Evolutionary conservation across 2,888 invertebrate species (phyloP), one percentile per base, ranked within the genome.

Genomic region (Azorinus chamasolen): DNA sequence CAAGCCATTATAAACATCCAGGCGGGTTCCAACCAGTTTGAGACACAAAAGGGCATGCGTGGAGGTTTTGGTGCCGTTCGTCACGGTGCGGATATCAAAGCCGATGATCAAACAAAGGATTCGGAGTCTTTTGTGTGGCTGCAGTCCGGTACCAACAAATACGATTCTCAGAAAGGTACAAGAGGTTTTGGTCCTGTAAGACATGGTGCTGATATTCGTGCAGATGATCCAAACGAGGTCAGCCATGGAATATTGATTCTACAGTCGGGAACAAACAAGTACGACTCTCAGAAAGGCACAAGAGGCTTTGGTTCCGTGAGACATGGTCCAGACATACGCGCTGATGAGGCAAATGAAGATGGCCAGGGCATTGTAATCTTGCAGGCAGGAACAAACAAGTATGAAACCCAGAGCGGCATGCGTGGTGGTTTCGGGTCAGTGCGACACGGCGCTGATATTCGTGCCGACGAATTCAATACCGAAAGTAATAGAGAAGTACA

Each of bases 301-400:
- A 58, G 73, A 20, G 73, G 84, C 25, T 83, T 88, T 79, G 92
- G 92, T 14, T 81, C 88, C 5, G 80, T 83, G 0, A 79, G 91
- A 25, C 92, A 93, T 79, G 91, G 91, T 43, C 84, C 93, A 54
- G 92, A 93, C 78, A 92, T 92, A 70, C 64, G 88, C 12, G 88
- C 89, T 39, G 93, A 92, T 57, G 89, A 91, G 24, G 75, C 84
- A 59, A 62, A 78, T 27, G 83, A 83, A 57, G 90, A 87, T 27
- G 89, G 91, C 27, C 86, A 90, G 20, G 86, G 86, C 2, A 68
- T 89, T 10, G 89, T 92, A 39, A 88, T 91, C 39, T 83, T 91
- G 2, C 93, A 93, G 71, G 86, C 90, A 22, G 93, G 93, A 24
- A 89, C 87, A 32, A 93, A 92, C 83, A 90, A 92, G 71, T 88